Evolutionary conservation across 2,888 invertebrate species (phyloP), one percentile per base, ranked within the genome.

Genomic region (Callosobruchus maculatus): DNA sequence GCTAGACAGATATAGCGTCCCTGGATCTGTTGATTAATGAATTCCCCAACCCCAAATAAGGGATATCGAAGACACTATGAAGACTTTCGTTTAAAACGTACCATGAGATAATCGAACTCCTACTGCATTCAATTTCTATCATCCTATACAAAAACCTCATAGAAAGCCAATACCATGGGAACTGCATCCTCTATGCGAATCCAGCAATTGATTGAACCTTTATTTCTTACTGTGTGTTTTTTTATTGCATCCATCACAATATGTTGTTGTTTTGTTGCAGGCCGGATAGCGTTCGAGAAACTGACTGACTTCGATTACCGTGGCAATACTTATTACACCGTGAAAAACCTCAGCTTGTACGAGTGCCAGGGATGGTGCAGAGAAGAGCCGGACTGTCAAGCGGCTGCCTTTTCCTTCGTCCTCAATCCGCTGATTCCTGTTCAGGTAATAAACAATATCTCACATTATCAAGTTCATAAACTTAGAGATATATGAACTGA

Each of bases 281-380:
- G 93, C 82, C 92, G 95, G 83, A 94, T 94, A 84, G 97, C 96
- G 20, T 97, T 97, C 85, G 97, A 97, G 88, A 97, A 97, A 88
- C 89, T 97, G 78, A 97, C 97, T 78, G 97, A 97, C 87, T 93
- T 92, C 83, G 97, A 97, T 87, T 97, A 96, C 87, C 90, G 94
- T 73, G 97, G 97, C 72, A 95, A 93, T 74, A 95, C 96, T 68
- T 97, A 97, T 87, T 97, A 96, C 88, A 96, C 94, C 73, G 96
- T 96, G 73, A 93, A 96, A 85, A 97, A 97, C 87, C 90, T 97
- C 69, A 95, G 96, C 20, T 89, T 97, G 70, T 96, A 96, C 89
- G 97, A 97, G 87, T 97, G 97, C 86, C 96, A 97, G 86, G 96
- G 96, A 49, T 97, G 97, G 97, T 97, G 97, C 86, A 90, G 96